Base-by-base conservation (phyloP, 2,797 vertebrate species). In the Scyliorhinus canicula region DNA sequence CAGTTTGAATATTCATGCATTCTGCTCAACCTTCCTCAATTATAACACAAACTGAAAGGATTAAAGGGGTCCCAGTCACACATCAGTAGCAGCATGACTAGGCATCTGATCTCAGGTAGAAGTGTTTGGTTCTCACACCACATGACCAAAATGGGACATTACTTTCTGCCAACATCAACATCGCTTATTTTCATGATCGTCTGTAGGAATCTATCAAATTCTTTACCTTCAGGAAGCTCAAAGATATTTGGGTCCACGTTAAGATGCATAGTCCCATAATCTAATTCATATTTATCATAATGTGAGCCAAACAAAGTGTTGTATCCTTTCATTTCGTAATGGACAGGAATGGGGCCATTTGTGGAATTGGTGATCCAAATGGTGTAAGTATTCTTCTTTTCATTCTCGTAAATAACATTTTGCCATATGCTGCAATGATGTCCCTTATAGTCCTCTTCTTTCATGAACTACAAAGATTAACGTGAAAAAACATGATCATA, bases 281-380 rank as follows among this genome's bases (percentile, higher is more conserved):
- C 95, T 28, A 98, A 97, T 95, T 98, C 96, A 5, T 98, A 98
- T 95, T 98, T 98, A 97, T 98, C 98, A 0, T 98, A 98, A 96
- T 98, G 98, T 93, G 98, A 98, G 0, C 98, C 98, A 95, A 98
- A 96, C 95, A 98, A 96, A 0, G 97, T 97, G 97, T 98, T 98
- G 96, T 97, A 98, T 3, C 98, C 98, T 95, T 96, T 96, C 98
- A 98, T 98, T 96, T 98, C 97, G 0, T 98, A 98, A 95, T 98
- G 98, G 95, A 98, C 96, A 0, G 98, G 97, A 8, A 86, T 95
- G 4, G 97, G 95, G 0, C 95, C 96, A 0, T 95, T 96, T 95
- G 98, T 97, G 52, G 97, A 95, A 28, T 96, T 97, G 7, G 97
- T 96, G 95, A 98, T 97, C 98, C 98, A 98, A 90, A 98, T 95